Percentiles rank a stretch among this genome's conserved stretches.
Conservation (phyloP, 35 echinoderm and acorn worm species). For the Stichopus chloronotus region DNA sequence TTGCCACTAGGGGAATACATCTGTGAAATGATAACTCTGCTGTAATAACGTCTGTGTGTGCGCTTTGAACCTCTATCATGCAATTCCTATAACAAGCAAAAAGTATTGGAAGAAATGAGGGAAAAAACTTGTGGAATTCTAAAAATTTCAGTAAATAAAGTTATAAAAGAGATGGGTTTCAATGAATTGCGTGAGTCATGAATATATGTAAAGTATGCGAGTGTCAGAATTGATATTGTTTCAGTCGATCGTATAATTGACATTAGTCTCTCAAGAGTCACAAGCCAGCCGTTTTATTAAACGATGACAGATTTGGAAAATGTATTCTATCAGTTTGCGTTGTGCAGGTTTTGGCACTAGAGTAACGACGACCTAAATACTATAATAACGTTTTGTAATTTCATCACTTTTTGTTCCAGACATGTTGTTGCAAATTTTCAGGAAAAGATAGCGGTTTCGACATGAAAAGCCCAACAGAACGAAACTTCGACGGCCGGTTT, state of each 20-base stretch:
- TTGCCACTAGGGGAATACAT: neutral
- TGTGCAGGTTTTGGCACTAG: neutral
- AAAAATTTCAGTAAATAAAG: neutral
- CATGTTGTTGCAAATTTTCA: too few relatives aligned
- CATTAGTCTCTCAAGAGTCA: slow-evolving; percentile 19
- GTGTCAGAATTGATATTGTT: neutral
- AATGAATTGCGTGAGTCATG: slow-evolving; percentile 9
- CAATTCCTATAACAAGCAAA: neutral
- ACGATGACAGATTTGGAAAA: neutral
- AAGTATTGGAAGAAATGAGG: neutral
- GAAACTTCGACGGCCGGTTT: too few relatives aligned
- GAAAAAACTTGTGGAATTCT: neutral
- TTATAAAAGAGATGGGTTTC: neutral
- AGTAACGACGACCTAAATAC: neutral
- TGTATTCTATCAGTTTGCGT: neutral
- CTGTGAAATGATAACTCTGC: neutral
- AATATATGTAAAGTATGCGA: slow-evolving; percentile 1
- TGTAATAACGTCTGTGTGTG: neutral
- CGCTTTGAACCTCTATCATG: neutral
- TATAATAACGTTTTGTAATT: too few relatives aligned
- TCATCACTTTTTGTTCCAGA: too few relatives aligned
- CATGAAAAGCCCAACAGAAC: too few relatives aligned
- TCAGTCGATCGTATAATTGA: neutral
- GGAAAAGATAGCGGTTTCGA: too few relatives aligned
- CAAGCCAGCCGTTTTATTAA: slow-evolving; percentile 23